Base-by-base conservation (phyloP, 2,113 vertebrate genomes). In the Centropus unirufus region DNA sequence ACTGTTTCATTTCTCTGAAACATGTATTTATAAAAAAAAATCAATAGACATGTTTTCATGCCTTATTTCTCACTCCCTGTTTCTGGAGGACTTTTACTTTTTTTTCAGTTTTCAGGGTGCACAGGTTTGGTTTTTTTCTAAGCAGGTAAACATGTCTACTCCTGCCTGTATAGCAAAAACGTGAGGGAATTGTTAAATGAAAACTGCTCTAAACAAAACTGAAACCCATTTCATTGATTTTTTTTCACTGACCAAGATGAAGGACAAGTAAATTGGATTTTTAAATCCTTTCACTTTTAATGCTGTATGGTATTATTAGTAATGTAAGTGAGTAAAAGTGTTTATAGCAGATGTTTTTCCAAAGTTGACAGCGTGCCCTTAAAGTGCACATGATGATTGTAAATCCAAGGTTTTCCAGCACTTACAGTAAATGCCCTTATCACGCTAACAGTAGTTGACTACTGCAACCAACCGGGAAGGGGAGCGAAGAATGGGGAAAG, bases 261-360 rank as follows among this genome's bases (percentile, higher is more conserved):
- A 92, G 87, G 81, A 78, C 83, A 83, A 89, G 59, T 55, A 92
- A 69, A 88, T 73, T 54, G 58, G 51, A 57, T 84, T 93, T 96
- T 92, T n/a, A 2, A 94, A 95, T 87, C 77, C 83, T 80, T 93
- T 92, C 59, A 42, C 34, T 92, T 92, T 92, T 95, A 93, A 78
- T 90, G 74, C 76, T 61, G 17, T 44, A 32, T 27, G 57, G 39
- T 61, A 36, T 86, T 92, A 92, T 85, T 89, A 89, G 58, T 68
- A 75, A 89, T 57, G 75, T 58, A 67, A 76, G 86, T 89, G 86
- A 94, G 87, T 88, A 90, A 78, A 91, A 83, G 54, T 86, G 83
- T 94, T 96, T 55, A 87, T 74, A 87, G 69, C 64, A 81, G 77
- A 82, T 63, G 79, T 92, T 93, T 93, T 94, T 74, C 88, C 87